These are phyloP conservation scores for Dendroctonus ponderosae DNA, from an alignment of 1,140 invertebrate species.

Conservation along the genomic window DNA sequence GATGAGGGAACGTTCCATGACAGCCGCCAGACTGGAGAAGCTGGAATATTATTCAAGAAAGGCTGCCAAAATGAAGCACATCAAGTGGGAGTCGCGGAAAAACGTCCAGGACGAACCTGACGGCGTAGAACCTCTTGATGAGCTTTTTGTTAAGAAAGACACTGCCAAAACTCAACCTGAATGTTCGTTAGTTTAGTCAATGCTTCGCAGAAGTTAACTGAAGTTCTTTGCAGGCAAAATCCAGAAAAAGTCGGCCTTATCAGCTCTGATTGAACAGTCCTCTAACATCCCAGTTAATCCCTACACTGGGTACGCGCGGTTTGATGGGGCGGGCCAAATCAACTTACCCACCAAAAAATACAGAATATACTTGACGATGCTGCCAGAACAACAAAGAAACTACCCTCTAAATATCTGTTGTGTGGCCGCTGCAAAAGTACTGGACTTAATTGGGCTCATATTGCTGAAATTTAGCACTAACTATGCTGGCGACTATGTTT, in stretches of 20 bases:
- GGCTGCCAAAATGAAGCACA: constrained; percentile 72
- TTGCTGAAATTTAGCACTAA: constrained; percentile 73
- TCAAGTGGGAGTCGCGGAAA: constrained; percentile 68
- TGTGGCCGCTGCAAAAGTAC: constrained; percentile 79
- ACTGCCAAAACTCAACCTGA: neutral
- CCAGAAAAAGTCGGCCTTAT: constrained; percentile 60
- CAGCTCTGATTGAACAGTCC: constrained; percentile 72
- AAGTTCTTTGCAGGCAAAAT: constrained; percentile 21
- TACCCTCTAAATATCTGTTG: constrained; percentile 84
- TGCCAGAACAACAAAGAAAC: constrained; percentile 71
- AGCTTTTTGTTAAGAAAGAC: constrained; percentile 67
- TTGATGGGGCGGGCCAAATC: constrained; percentile 80
- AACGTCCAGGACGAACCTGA: constrained; percentile 46
- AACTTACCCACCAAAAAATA: constrained; percentile 75
- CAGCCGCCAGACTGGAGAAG: constrained; percentile 84
- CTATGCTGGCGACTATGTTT: constrained; percentile 56
- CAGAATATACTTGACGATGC: constrained; percentile 85
- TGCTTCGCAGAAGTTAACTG: neutral
- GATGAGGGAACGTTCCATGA: constrained; percentile 81
- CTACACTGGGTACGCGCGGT: constrained; percentile 86
- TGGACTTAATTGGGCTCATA: constrained; percentile 91
- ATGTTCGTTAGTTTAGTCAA: neutral
- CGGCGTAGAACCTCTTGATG: constrained; percentile 45
- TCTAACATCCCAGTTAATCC: constrained; percentile 76
- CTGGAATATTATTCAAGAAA: constrained; percentile 82